Base-by-base conservation (phyloP, 2,113 vertebrate genomes). In the Lophius piscatorius region DNA sequence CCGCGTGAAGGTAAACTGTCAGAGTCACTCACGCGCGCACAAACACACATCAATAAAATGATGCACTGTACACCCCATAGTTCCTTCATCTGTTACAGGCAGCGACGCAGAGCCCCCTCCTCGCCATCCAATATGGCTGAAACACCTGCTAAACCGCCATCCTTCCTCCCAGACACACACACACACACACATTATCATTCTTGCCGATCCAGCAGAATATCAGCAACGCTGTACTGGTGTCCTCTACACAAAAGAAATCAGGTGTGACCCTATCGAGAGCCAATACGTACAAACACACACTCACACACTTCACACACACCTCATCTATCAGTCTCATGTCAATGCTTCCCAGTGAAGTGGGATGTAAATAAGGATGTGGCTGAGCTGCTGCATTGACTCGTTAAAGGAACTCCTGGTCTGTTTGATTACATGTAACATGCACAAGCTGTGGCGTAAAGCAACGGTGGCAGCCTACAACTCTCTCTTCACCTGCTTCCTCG, bases 181-280 rank as follows among this genome's bases (percentile, higher is more conserved):
- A 7, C 45, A 60, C 40, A 41, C 36, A 52, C 40, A 50, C 31
- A 28, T 29, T 20, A 44, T 58, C 46, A 21, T 66, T 85, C 60
- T 56, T 64, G 79, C 68, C 13, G 63, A 81, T 62, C 54, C 74
- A 82, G 88, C 85, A 84, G 70, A 82, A 83, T 10, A 41, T n/a
- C 33, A 10, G 14, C 10, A 6, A 47, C 42, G 54, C 58, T 34
- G 29, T 70, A 16, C 39, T 38, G 12, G 12, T 17, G 51, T 72
- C 67, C 58, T 13, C 16, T n/a, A 34, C 76, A 82, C 63, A 57
- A 67, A 70, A 49, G 62, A 35, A 60, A 67, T 52, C 64, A 56
- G 55, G 18, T 73, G 18, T 73, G 66, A 77, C 63, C 64, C 58
- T 61, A 59, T 68, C 34, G 60, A 56, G 36, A 76, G 48, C 45